Conservation (phyloP, 2,888 invertebrate species). For the Empis livida region DNA sequence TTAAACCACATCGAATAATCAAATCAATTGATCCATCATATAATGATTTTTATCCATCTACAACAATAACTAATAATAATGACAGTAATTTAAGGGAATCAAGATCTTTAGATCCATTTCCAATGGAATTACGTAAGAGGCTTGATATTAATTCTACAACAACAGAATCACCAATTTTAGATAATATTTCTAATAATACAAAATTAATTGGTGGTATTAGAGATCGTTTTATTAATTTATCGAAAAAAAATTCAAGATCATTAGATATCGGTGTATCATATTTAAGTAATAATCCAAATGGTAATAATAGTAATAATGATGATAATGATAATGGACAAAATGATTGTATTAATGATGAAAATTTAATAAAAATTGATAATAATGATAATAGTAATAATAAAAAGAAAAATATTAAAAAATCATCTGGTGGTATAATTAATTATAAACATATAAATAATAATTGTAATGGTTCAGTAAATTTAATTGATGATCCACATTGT, state of each 20-base stretch:
- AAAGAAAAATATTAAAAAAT: not conserved
- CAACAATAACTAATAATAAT: not conserved
- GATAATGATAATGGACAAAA: conserved; percentile 5
- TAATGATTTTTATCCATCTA: conserved; percentile 17
- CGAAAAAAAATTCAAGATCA: conserved; percentile 32
- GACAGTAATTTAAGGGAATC: conserved; percentile 40
- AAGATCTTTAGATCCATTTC: conserved; percentile 52
- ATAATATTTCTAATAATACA: not conserved
- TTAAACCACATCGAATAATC: conserved; percentile 39
- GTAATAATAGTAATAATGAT: not conserved
- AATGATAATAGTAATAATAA: not conserved
- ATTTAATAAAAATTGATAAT: conserved; percentile 1
- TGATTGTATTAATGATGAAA: conserved; percentile 4
- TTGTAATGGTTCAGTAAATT: conserved; percentile 32
- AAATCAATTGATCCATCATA: conserved; percentile 35
- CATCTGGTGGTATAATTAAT: conserved; percentile 3
- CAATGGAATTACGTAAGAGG: conserved; percentile 26
- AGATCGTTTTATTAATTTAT: conserved; percentile 26
- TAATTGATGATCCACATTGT: conserved; percentile 30
- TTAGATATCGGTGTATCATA: conserved; percentile 25
- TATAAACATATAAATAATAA: conserved; percentile 35
- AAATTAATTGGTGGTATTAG: conserved; percentile 10
- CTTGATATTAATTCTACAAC: conserved; percentile 15
- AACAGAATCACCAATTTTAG: not conserved
- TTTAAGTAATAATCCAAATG: conserved; percentile 12